Evolutionary conservation across 1,140 invertebrate species (phyloP), one percentile per base, ranked within the genome.

Genomic region (Heliconius hewitsoni): DNA sequence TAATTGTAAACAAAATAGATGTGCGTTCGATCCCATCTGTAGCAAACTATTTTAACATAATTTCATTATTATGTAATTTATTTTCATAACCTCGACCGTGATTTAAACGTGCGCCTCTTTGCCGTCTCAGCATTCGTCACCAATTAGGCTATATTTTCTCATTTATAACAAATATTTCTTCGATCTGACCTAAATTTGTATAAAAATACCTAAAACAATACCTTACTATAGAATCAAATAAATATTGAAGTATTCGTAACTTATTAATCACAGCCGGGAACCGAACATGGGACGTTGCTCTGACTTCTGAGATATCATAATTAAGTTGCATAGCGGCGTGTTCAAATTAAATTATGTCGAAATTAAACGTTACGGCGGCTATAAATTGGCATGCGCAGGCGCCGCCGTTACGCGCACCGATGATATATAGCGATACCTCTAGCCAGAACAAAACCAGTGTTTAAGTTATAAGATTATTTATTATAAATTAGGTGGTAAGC

Each of bases 321-420:
- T 94, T 92, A 94, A 94, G 87, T 87, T 85, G 77, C 74, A 83
- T 79, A 73, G 86, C 84, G 87, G 85, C 90, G 88, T 94, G 92
- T 94, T 93, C 87, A 91, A 91, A 92, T 91, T 91, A 92, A 94
- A 90, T 93, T 94, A 94, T 92, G 90, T 91, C 85, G 81, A 86
- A 91, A 90, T 93, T 87, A 94, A 93, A 92, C 82, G 86, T 91
- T 90, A 93, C 83, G 85, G 90, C 83, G 75, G 86, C 80, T 73
- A 87, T 94, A 94, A 94, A 93, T 92, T 85, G 83, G 77, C 82
- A 72, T 82, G 86, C 87, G 86, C 89, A 86, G 85, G 91, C 90
- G 90, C 90, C 89, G 90, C 87, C 78, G 89, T 91, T 91, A 91
- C 91, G 90, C 90, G 83, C 76, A 76, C 80, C 75, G 42, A 66